Percentiles rank a stretch among this genome's conserved stretches.
These are phyloP conservation scores for Kryptolebias marmoratus DNA, from an alignment of 2,113 vertebrate genomes.

Conservation along the genomic window DNA sequence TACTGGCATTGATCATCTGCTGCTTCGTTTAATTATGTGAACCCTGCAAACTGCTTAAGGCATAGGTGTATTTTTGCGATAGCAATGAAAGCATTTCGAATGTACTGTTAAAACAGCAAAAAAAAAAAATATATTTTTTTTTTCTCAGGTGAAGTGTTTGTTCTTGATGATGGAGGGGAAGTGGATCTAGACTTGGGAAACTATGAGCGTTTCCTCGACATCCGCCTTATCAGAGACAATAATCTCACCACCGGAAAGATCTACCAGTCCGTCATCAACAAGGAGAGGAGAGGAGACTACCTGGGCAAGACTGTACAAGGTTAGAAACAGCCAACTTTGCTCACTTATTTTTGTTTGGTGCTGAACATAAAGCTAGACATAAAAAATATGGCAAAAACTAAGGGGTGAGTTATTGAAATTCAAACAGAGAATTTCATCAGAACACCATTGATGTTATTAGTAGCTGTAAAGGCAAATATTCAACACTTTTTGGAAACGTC, in stretches of 20 bases:
- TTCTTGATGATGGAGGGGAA: conserved; percentile 95
- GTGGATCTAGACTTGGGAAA: conserved; percentile 97
- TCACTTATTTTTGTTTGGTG: background rate
- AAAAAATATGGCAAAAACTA: too few species aligned
- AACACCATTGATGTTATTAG: background rate
- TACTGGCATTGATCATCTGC: too few species aligned
- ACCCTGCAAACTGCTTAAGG: too few species aligned
- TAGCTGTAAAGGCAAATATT: background rate
- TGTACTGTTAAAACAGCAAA: background rate
- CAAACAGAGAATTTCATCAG: background rate
- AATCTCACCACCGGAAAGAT: conserved; percentile 98
- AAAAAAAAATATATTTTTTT: background rate
- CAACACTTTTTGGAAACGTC: too few species aligned
- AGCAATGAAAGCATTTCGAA: background rate
- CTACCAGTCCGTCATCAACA: conserved; percentile 97
- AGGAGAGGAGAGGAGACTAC: conserved; percentile 95
- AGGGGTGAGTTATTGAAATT: background rate
- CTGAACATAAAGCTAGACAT: too few species aligned
- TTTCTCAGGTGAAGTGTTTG: conserved; percentile 92
- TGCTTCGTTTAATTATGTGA: too few species aligned
- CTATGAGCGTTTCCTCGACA: conserved; percentile 97
- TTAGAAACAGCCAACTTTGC: conserved; percentile 52
- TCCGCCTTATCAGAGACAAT: conserved; percentile 94
- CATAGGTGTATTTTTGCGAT: background rate
- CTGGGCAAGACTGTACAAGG: conserved; percentile 97